Evolutionary conservation across 2,113 vertebrate species (phyloP).

Genomic region (Cacatua alba): DNA sequence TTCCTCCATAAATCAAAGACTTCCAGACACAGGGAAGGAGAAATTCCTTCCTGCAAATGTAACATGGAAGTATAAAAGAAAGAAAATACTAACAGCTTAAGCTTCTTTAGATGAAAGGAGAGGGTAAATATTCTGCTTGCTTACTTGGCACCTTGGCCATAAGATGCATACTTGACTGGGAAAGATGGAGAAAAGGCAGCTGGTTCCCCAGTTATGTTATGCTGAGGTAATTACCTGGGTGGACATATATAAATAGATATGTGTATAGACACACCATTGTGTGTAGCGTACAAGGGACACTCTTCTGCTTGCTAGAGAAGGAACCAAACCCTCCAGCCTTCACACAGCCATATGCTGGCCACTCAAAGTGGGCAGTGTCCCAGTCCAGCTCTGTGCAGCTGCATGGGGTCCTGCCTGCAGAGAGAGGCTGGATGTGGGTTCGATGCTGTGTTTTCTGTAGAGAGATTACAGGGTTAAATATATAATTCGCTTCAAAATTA

Average conservation of each 20-base stretch:
- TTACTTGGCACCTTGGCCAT: not conserved
- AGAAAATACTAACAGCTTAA: not conserved
- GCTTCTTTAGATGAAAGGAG: not conserved
- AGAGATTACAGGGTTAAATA: not conserved
- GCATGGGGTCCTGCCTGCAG: not conserved
- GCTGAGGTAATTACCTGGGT: not conserved
- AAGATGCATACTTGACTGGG: not conserved
- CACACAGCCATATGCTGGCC: not conserved
- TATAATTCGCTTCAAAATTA: not conserved
- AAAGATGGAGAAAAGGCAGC: not conserved
- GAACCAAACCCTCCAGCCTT: not conserved
- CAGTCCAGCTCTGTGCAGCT: too few species aligned
- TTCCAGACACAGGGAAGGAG: not conserved
- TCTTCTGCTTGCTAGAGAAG: not conserved
- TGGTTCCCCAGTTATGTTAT: not conserved
- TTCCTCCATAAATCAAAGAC: not conserved
- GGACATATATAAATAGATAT: not conserved
- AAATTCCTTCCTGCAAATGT: not conserved
- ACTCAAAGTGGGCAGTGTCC: not conserved
- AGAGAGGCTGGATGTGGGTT: not conserved
- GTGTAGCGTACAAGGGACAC: not conserved
- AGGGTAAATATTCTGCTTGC: not conserved
- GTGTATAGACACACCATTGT: not conserved
- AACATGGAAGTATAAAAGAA: not conserved
- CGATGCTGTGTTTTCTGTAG: not conserved